Evolutionary conservation across 2,113 vertebrate genomes (phyloP).

Genomic region (Struthio camelus): DNA sequence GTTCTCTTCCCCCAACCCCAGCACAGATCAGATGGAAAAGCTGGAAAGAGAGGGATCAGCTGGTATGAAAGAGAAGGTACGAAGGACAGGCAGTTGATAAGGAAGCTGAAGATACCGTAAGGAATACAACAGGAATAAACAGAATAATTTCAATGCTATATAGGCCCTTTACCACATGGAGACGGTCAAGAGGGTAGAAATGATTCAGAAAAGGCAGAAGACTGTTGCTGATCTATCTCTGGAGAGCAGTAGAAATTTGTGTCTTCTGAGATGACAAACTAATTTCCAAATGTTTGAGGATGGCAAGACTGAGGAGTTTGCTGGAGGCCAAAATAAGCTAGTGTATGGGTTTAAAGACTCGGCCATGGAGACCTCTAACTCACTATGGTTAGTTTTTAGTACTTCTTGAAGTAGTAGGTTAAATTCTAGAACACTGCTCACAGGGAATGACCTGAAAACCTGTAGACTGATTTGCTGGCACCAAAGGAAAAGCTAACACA

Average conservation of each 20-base stretch:
- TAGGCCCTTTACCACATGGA: neutral
- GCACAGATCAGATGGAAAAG: rapidly evolving
- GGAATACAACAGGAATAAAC: neutral
- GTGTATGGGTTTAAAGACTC: neutral
- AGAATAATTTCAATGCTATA: neutral
- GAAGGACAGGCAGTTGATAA: neutral
- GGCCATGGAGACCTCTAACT: neutral
- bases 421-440: neutral
- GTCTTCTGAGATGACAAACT: neutral
- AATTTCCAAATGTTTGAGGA: neutral
- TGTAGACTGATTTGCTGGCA: neutral
- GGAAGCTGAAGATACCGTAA: neutral
- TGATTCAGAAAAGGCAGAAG: neutral
- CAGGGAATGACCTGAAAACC: neutral
- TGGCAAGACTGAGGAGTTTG: neutral
- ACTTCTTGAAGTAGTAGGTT: neutral
- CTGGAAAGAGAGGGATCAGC: neutral
- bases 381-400: neutral
- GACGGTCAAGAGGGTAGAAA: neutral
- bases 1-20: neutral
- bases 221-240: neutral
- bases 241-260: neutral
- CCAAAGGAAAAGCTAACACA: neutral
- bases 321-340: neutral
- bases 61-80: neutral